Percentiles rank a stretch among this genome's conserved stretches.
phyloP scores from a whole-genome alignment of 2,113 vertebrate genomes.

The Fregata magnificens region DNA sequence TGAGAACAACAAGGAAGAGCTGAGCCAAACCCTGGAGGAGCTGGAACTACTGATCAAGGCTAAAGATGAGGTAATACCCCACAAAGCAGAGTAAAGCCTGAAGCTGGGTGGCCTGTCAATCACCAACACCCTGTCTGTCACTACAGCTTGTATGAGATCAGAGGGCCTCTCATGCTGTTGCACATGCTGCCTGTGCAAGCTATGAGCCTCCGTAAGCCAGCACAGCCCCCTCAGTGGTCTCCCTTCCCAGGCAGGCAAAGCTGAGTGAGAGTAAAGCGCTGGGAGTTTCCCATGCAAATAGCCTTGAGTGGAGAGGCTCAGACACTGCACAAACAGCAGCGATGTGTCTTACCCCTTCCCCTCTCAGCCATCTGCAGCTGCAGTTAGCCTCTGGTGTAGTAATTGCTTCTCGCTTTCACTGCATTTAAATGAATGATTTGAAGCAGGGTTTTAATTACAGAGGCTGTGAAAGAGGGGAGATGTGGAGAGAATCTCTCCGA shows the following conservation, averaged over 20 bases:
- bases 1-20: constrained; percentile 82
- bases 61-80: constrained; percentile 87
- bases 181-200: background rate
- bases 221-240: background rate
- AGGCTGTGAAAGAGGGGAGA: background rate
- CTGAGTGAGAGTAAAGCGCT: background rate
- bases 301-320: background rate
- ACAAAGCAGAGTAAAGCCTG: background rate
- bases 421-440: background rate
- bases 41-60: constrained; percentile 89
- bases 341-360: background rate
- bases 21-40: constrained; percentile 84
- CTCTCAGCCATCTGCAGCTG: background rate
- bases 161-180: background rate
- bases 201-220: background rate
- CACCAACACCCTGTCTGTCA: background rate
- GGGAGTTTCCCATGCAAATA: background rate
- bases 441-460: background rate
- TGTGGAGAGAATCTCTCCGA: background rate
- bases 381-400: background rate
- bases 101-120: background rate
- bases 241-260: background rate
- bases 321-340: fast-evolving
- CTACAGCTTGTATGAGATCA: background rate
- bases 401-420: background rate